A percentile compares a stretch with the other conserved stretches of the same genome.
phyloP scores from a whole-genome alignment of 2,797 vertebrate genomes.

The Catharus ustulatus region DNA sequence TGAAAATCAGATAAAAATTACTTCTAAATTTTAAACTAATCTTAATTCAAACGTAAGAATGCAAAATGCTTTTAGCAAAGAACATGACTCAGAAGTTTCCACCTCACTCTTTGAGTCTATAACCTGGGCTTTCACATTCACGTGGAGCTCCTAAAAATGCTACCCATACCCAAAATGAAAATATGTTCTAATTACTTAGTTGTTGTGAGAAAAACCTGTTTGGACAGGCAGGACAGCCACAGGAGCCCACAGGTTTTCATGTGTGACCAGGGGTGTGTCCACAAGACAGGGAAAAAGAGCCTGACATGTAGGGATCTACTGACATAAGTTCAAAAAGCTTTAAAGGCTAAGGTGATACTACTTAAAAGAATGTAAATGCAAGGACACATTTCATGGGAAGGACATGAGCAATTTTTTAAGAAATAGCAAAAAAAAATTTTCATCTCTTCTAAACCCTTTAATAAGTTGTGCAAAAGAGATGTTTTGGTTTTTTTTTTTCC shows the following conservation, averaged over 20 bases:
- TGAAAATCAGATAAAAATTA: neutral
- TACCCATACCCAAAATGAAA: neutral
- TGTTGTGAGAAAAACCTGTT: neutral
- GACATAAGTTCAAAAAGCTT: neutral
- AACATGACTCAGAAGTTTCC: neutral
- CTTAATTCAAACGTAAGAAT: neutral
- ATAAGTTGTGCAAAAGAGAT: neutral
- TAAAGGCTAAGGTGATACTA: neutral
- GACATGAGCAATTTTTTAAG: neutral
- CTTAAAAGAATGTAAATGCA: neutral
- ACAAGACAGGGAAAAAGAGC: neutral
- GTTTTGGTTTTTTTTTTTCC: neutral
- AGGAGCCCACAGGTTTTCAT: neutral
- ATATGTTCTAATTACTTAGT: neutral
- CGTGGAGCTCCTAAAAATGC: neutral
- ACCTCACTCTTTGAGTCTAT: neutral
- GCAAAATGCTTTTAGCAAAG: neutral
- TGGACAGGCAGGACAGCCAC: neutral
- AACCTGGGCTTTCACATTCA: neutral
- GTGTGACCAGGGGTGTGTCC: neutral
- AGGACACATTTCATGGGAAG: neutral
- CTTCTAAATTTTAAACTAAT: neutral
- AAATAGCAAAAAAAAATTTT: neutral
- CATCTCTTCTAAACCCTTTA: neutral
- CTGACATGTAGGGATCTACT: neutral